phyloP scores from a whole-genome alignment of 2,113 vertebrate genomes.

The Lichenostomus cassidix region DNA sequence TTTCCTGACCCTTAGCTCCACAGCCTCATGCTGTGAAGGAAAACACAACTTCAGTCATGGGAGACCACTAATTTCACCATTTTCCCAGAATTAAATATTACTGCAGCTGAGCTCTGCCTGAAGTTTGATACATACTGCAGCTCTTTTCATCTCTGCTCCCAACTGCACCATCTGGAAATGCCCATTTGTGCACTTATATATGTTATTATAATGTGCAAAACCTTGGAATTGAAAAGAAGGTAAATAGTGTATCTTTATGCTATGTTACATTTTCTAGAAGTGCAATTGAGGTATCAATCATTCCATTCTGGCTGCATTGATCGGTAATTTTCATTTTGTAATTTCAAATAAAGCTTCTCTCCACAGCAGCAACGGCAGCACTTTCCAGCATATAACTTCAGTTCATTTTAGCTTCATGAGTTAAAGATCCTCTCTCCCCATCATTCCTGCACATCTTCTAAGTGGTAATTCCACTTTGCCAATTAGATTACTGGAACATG shows the following conservation, averaged over 20 bases:
- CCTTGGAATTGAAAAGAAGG: constrained; percentile 57
- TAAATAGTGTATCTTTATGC: constrained; percentile 59
- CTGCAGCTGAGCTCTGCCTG: background rate
- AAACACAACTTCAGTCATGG: background rate
- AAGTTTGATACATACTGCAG: background rate
- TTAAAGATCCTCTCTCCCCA: constrained; percentile 50
- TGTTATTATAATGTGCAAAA: constrained; percentile 26
- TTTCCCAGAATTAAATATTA: background rate
- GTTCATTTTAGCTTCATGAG: constrained; percentile 64
- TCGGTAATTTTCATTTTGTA: constrained; percentile 76
- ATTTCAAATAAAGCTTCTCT: constrained; percentile 73
- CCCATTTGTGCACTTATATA: background rate
- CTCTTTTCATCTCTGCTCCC: background rate
- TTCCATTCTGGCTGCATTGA: constrained; percentile 68
- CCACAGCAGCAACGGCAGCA: constrained; percentile 28
- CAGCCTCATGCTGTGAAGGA: background rate
- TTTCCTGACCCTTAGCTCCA: background rate
- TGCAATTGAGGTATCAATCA: constrained; percentile 59
- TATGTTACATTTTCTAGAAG: constrained; percentile 47
- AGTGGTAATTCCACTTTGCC: constrained; percentile 73
- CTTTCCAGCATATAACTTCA: constrained; percentile 59
- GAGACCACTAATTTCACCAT: background rate
- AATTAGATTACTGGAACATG: constrained; percentile 67
- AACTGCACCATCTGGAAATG: background rate
- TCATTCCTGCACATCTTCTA: constrained; percentile 63